phyloP scores from a whole-genome alignment of 2,113 vertebrate genomes.

The Rhadina sibilatrix region DNA sequence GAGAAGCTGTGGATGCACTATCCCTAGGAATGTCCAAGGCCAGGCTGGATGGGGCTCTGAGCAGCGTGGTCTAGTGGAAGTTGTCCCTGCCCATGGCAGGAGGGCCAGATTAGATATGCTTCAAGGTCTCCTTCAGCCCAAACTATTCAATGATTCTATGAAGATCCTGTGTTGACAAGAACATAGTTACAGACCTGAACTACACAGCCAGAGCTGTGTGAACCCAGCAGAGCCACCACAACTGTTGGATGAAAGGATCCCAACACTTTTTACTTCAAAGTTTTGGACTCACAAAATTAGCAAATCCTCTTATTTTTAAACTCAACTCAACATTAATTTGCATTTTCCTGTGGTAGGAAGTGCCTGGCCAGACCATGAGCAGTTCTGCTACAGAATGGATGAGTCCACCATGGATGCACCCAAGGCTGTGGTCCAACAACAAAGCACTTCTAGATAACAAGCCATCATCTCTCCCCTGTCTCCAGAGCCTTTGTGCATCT shows the following conservation, averaged over 20 bases:
- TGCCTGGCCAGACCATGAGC: accelerated
- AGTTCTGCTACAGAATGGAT: accelerated
- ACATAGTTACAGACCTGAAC: not conserved
- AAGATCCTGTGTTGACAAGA: not conserved
- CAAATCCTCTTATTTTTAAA: not conserved
- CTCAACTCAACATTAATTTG: not conserved
- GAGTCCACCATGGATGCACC: too few species aligned
- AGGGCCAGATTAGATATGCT: not conserved
- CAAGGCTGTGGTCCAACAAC: accelerated
- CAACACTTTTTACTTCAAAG: not conserved
- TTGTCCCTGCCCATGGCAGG: not conserved
- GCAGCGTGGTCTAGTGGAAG: not conserved
- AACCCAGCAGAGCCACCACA: not conserved
- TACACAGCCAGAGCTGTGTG: not conserved
- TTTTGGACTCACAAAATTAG: not conserved
- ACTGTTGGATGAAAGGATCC: not conserved
- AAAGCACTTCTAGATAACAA: not conserved
- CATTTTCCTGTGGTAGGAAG: not conserved
- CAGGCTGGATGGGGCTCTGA: not conserved
- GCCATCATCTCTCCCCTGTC: not conserved
- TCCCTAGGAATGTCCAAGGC: not conserved
- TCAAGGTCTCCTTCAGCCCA: not conserved
- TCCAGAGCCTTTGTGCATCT: not conserved
- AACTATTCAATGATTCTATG: not conserved
- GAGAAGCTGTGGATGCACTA: not conserved